These are phyloP conservation scores for Sthenelais limicola DNA, from an alignment of 2,888 invertebrate genomes.

Conservation along the genomic window DNA sequence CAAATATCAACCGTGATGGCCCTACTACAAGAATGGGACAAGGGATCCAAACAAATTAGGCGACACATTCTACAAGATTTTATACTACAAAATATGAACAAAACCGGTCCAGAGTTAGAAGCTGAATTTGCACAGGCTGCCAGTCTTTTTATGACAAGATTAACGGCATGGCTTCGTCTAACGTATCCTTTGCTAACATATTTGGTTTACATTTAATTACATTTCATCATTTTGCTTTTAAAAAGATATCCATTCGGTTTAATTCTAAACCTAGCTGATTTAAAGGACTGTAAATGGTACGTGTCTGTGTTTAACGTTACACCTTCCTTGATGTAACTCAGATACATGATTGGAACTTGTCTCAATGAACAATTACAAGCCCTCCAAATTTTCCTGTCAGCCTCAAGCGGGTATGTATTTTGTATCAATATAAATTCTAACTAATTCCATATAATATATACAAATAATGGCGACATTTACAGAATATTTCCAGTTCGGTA, in stretches of 20 bases:
- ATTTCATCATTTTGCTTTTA: no score
- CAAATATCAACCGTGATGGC: slow-evolving; percentile 68
- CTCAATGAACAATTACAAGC: slow-evolving; percentile 69
- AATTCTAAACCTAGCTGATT: no score
- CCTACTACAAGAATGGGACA: slow-evolving; percentile 71
- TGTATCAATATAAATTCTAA: background rate
- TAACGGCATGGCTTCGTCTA: slow-evolving; percentile 70
- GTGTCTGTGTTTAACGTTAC: no score
- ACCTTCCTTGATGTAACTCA: no score
- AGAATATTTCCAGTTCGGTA: background rate
- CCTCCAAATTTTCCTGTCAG: slow-evolving; percentile 70
- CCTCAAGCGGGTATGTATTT: slow-evolving; percentile 70
- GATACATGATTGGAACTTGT: slow-evolving; percentile 72
- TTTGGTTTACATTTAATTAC: no score
- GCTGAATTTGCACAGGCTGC: slow-evolving; percentile 72
- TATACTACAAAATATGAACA: slow-evolving; percentile 69
- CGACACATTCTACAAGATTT: slow-evolving; percentile 69
- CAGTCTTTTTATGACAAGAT: slow-evolving; percentile 70
- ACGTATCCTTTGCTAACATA: slow-evolving; percentile 72
- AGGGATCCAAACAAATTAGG: slow-evolving; percentile 67
- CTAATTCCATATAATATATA: background rate
- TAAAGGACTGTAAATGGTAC: no score
- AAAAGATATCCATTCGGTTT: no score
- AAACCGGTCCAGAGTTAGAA: slow-evolving; percentile 72
- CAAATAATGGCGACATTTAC: background rate